phyloP scores from a whole-genome alignment of 2,113 vertebrate genomes.

The Halcyon malimbica region DNA sequence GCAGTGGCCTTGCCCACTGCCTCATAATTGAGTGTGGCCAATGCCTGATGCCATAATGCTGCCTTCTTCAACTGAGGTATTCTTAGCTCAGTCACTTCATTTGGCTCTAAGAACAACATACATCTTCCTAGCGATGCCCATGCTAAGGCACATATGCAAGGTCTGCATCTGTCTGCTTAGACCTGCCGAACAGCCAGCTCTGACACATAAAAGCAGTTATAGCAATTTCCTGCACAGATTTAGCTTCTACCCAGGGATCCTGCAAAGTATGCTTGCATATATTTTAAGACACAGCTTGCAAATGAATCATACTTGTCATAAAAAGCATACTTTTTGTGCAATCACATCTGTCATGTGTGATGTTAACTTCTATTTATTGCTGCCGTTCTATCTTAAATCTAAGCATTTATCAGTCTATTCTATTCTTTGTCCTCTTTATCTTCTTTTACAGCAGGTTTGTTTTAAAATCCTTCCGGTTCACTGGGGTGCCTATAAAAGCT shows the following conservation, averaged over 20 bases:
- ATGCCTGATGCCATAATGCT: background rate
- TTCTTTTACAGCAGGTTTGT: background rate
- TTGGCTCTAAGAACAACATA: background rate
- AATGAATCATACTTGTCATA: background rate
- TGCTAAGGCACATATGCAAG: background rate
- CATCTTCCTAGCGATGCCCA: background rate
- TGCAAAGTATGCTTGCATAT: background rate
- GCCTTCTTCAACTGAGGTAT: background rate
- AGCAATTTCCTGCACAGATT: background rate
- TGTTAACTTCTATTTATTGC: background rate
- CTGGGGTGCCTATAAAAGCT: background rate
- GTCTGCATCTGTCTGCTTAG: background rate
- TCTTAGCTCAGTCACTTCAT: background rate
- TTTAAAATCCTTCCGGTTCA: background rate
- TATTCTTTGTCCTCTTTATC: background rate
- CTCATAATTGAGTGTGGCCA: rapidly evolving
- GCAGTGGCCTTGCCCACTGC: background rate
- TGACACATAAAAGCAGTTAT: background rate
- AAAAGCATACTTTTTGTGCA: background rate
- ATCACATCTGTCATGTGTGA: background rate
- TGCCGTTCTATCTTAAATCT: background rate
- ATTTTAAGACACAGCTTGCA: background rate
- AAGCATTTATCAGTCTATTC: background rate
- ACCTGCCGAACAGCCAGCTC: background rate
- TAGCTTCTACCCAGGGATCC: background rate